Base-by-base conservation (phyloP, 2,797 vertebrate genomes). In the Dryobates pubescens region DNA sequence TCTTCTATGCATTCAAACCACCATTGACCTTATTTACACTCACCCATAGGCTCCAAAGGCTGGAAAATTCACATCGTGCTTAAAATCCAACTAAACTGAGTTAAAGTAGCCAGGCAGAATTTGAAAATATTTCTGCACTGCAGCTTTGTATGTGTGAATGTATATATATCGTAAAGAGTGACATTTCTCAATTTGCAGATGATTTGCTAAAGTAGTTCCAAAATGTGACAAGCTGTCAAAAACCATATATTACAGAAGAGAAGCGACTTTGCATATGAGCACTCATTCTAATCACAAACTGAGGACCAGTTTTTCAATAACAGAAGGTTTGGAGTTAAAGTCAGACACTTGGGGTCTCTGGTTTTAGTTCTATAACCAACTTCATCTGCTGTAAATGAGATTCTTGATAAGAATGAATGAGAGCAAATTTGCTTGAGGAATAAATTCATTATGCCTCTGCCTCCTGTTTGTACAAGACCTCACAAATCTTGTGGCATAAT, bases 131-230 rank as follows among this genome's bases (percentile, higher is more conserved):
- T 96, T 94, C 95, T 97, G 94, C 93, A 71, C 95, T 96, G 94
- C 77, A 86, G 75, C 92, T 97, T 78, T 89, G 5, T 95, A 82
- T 96, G 49, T 91, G 95, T 79, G 95, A 95, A 94, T 92, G 80
- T 91, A 90, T 90, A 97, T 96, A 90, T 92, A 94, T 89, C 32
- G 69, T 80, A 17, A 93, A 95, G 96, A 97, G 83, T 97, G 96
- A 97, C 97, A 95, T 92, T 96, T 96, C 96, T 97, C 63, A 54
- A 96, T 94, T 96, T 96, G 93, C 95, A 96, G 96, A 96, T 93
- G 94, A 95, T 96, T 97, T 97, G 95, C 96, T 91, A 94, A 97
- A 97, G 95, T 96, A 97, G 87, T 90, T 95, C 81, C 81, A 88
- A 61, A 91, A 81, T 94, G 89, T 96, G 95, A 95, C 87, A 93